Evolutionary conservation across 2,797 vertebrate species (phyloP).

Genomic region (Carcharodon carcharias): DNA sequence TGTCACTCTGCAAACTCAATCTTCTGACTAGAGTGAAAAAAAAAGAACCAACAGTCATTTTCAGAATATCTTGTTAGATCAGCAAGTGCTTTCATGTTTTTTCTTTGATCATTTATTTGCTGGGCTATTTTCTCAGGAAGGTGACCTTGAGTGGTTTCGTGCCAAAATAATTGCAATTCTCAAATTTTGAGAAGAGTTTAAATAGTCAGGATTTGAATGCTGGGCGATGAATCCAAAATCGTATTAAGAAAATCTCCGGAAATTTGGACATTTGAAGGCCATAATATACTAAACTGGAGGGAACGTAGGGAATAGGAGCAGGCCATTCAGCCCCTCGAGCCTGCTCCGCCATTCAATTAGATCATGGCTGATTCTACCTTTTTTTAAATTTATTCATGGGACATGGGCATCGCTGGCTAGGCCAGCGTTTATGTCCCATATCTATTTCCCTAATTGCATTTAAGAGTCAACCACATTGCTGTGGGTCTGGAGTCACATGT

Average conservation of each 20-base stretch:
- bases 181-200: background rate
- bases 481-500: too few species aligned
- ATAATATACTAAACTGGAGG: background rate
- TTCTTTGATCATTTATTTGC: slow-evolving; percentile 6
- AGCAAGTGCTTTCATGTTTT: background rate
- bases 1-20: background rate
- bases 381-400: too few species aligned
- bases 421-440: too few species aligned
- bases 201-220: background rate
- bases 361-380: too few species aligned
- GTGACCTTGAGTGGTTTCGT: background rate
- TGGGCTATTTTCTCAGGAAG: background rate
- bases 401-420: too few species aligned
- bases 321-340: too few species aligned
- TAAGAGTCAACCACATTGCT: too few species aligned
- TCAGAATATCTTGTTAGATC: background rate
- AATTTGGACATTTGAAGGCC: background rate
- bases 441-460: too few species aligned
- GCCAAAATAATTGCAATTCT: background rate
- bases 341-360: too few species aligned
- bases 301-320: too few species aligned
- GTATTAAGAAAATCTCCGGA: background rate
- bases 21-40: background rate
- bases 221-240: background rate
- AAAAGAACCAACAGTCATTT: background rate